phyloP scores from a whole-genome alignment of 2,888 invertebrate genomes.

The Hoplodrina ambigua region DNA sequence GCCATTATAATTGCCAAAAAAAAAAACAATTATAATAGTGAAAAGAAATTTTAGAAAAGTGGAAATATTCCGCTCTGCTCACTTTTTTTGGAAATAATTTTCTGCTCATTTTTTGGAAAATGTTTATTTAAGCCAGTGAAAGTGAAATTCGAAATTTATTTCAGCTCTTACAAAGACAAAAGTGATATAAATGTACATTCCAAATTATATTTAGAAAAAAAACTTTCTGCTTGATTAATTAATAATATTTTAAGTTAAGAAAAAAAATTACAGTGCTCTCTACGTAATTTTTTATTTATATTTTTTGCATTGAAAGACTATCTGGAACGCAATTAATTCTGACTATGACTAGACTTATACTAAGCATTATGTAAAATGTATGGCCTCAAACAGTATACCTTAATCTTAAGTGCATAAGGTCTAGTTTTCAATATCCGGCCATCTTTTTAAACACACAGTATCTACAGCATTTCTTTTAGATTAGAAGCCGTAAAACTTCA shows the following conservation, averaged over 20 bases:
- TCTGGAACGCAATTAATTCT: background rate
- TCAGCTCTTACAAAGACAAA: background rate
- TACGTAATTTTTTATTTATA: background rate
- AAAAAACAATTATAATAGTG: background rate
- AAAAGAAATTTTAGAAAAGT: background rate
- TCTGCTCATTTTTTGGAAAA: background rate
- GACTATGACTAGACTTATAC: background rate
- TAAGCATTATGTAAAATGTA: too few relatives aligned
- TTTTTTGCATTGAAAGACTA: too few relatives aligned
- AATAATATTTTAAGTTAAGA: background rate
- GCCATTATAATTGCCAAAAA: constrained; percentile 13
- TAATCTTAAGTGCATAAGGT: background rate
- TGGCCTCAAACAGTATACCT: background rate
- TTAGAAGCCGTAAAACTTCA: background rate
- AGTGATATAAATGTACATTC: constrained; percentile 3
- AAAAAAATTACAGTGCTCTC: constrained; percentile 4
- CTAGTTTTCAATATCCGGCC: background rate
- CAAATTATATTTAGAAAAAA: constrained; percentile 5
- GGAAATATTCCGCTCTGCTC: too few relatives aligned
- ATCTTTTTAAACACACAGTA: background rate
- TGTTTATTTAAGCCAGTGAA: constrained; percentile 16
- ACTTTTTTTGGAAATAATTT: background rate
- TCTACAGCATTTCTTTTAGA: constrained; percentile 12
- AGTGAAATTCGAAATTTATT: background rate
- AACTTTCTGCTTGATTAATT: background rate